Base-by-base conservation (phyloP, 2,113 vertebrate genomes). In the Nematolebias whitei region DNA sequence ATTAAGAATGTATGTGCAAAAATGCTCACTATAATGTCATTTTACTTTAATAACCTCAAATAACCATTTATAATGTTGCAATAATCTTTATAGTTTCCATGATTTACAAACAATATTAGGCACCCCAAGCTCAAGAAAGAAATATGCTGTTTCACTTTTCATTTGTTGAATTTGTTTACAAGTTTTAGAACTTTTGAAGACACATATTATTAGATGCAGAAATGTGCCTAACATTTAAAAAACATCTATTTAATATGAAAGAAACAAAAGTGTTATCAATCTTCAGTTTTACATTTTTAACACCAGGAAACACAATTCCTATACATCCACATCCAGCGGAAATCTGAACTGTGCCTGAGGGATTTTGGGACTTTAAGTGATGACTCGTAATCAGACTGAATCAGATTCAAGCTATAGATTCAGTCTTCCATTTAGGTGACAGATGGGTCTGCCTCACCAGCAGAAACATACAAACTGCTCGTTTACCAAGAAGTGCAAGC, bases 191-290 rank as follows among this genome's bases (percentile, higher is more conserved):
- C 55, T 68, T 45, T 63, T 57, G 19, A 16, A 80, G 60, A 66
- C 55, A 63, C 73, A 82, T 68, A 60, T 12, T 63, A 79, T 76
- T 63, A 44, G 38, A 65, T 70, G 32, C 5, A 12, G 24, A 44
- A 10, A 35, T 6, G 5, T 35, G 32, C 5, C 10, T 35, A 35
- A 35, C 5, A 8, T 35, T 35, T 35, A 8, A 35, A 35, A 35
- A 35, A 44, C 3, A 1, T 20, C 4, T 50, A 70, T 26, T 29
- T 18, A 29, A 32, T 32, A n/a, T 18, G 5, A 52, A 52, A 10
- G 13, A 56, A 20, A 16, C 23, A 66, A 56, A 43, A 64, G 40
- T 72, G 60, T 54, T 38, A 69, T 77, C 66, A 71, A 75, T 79
- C 73, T 69, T 74, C 32, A 22, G 12, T 22, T 19, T 8, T 24